These are phyloP conservation scores for Suncus etruscus DNA, from an alignment of 2,113 vertebrate species.

Conservation along the genomic window DNA sequence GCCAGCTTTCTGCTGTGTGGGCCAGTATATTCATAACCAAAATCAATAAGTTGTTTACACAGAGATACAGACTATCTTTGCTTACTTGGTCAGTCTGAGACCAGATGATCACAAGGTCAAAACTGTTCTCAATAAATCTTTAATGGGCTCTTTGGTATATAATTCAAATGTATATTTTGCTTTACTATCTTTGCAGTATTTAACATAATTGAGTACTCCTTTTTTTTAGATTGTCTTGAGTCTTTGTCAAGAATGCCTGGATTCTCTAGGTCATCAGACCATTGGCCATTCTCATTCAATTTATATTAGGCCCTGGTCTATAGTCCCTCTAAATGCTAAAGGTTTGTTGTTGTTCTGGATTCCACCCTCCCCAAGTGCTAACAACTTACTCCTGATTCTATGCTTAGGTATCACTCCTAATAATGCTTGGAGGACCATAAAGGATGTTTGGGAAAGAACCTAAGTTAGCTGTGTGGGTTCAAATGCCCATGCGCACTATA, in stretches of 20 bases:
- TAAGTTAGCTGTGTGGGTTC: too few species aligned
- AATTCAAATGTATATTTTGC: neutral
- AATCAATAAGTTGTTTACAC: too few species aligned
- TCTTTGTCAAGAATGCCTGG: neutral
- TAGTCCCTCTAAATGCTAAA: neutral
- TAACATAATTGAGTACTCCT: neutral
- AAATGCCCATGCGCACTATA: too few species aligned
- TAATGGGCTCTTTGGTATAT: neutral
- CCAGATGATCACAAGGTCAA: neutral
- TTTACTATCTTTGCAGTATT: neutral
- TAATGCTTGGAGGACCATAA: too few species aligned
- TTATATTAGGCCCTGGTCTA: neutral
- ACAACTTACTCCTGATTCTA: too few species aligned
- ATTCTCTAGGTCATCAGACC: neutral
- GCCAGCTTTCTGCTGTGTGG: too few species aligned
- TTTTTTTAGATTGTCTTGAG: neutral
- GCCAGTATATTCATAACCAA: too few species aligned
- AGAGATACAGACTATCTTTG: neutral
- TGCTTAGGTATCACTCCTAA: too few species aligned
- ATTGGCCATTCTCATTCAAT: neutral
- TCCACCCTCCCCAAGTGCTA: too few species aligned
- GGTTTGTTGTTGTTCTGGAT: too few species aligned
- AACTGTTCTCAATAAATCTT: neutral
- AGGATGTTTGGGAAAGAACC: too few species aligned
- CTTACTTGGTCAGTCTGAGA: neutral